These are phyloP conservation scores for Barypeithes pellucidus DNA, from an alignment of 2,888 invertebrate species.

Conservation along the genomic window DNA sequence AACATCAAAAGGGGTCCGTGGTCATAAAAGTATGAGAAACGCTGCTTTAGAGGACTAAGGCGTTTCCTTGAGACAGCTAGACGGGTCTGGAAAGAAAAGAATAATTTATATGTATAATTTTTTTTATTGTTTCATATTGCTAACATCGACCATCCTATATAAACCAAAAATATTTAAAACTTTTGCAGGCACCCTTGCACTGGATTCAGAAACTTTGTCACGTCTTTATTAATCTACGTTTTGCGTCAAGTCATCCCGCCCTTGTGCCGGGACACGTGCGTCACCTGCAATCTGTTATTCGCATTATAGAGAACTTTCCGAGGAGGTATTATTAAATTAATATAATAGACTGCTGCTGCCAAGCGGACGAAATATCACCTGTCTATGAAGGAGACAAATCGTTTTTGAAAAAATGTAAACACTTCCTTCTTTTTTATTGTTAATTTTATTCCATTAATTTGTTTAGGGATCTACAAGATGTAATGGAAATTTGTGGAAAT, in stretches of 20 bases:
- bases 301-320: slow-evolving; percentile 49
- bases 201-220: slow-evolving; percentile 64
- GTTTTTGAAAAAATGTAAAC: background rate
- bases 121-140: background rate
- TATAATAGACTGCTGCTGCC: slow-evolving; percentile 41
- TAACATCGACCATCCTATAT: background rate
- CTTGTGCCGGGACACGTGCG: slow-evolving; percentile 60
- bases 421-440: background rate
- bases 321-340: slow-evolving; percentile 45
- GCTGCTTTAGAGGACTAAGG: too few relatives aligned
- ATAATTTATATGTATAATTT: too few relatives aligned
- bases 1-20: too few relatives aligned
- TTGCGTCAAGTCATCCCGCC: slow-evolving; percentile 64
- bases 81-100: too few relatives aligned
- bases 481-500: too few relatives aligned
- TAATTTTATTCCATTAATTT: background rate
- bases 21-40: too few relatives aligned
- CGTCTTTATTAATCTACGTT: slow-evolving; percentile 66
- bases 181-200: slow-evolving; percentile 60
- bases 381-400: slow-evolving; percentile 36
- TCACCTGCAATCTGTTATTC: slow-evolving; percentile 61
- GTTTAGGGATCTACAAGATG: too few relatives aligned
- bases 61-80: too few relatives aligned
- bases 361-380: slow-evolving; percentile 37
- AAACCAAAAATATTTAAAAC: slow-evolving; percentile 14